Percentiles rank a stretch among this genome's conserved stretches.
Evolutionary conservation across 2,797 vertebrate genomes (phyloP).

Genomic region (Diglossa cyanea): DNA sequence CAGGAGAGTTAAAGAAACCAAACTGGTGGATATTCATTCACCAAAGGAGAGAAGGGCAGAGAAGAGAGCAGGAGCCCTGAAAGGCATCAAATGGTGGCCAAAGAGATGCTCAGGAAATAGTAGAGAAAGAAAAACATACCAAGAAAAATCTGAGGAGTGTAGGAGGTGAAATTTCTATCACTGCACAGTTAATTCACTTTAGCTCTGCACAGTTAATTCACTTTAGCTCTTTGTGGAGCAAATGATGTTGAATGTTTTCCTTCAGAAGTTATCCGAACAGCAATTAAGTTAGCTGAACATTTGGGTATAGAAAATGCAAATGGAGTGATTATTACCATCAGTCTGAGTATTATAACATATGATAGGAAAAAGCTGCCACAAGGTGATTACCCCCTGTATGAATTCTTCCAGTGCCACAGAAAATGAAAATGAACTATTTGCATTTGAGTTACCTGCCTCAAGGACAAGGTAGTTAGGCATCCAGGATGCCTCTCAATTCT

Average conservation of each 20-base stretch:
- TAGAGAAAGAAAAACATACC: background rate
- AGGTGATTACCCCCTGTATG: rapidly evolving
- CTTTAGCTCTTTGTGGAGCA: background rate
- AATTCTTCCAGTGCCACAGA: background rate
- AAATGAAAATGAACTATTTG: background rate
- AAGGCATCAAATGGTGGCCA: background rate
- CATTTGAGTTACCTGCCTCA: background rate
- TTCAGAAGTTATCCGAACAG: background rate
- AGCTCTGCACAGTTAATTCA: background rate
- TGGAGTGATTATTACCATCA: background rate
- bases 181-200: background rate
- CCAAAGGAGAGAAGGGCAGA: background rate
- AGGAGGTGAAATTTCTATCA: background rate
- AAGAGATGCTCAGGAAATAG: background rate
- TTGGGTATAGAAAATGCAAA: background rate
- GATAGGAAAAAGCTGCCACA: background rate
- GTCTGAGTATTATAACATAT: background rate
- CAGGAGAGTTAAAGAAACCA: background rate
- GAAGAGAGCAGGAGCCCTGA: background rate
- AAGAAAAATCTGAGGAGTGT: background rate
- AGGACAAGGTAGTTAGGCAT: background rate
- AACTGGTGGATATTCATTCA: background rate
- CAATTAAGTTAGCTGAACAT: background rate
- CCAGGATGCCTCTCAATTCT: background rate
- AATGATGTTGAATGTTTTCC: background rate